Evolutionary conservation across 2,888 invertebrate genomes (phyloP).

Genomic region (Tyria jacobaeae): DNA sequence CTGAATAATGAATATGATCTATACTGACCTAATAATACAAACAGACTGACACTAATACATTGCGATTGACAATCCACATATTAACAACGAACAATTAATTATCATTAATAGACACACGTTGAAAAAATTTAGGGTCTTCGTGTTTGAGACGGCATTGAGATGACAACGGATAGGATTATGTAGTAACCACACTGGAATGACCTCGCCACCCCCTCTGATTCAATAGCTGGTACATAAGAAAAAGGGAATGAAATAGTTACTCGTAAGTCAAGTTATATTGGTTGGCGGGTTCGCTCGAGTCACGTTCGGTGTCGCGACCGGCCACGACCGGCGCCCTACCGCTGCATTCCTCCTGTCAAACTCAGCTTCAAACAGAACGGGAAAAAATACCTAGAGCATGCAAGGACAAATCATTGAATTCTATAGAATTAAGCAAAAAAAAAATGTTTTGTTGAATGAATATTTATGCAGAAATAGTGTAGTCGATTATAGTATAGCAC

Average conservation of each 20-base stretch:
- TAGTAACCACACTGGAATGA: constrained; percentile 61
- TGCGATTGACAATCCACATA: constrained; percentile 77
- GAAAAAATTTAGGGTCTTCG: constrained; percentile 79
- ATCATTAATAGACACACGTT: constrained; percentile 71
- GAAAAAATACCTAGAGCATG: constrained; percentile 68
- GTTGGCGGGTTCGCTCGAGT: constrained; percentile 63
- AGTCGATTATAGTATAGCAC: neutral
- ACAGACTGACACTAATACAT: constrained; percentile 77
- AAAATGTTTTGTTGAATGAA: constrained; percentile 26
- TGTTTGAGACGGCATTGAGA: constrained; percentile 83
- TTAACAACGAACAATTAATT: constrained; percentile 80
- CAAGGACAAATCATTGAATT: constrained; percentile 68
- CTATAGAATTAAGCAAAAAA: constrained; percentile 50
- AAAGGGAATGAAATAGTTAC: constrained; percentile 48
- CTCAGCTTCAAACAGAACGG: constrained; percentile 70
- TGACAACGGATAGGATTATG: constrained; percentile 80
- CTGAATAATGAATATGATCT: constrained; percentile 39
- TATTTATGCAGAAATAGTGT: constrained; percentile 2
- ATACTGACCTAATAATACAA: constrained; percentile 57
- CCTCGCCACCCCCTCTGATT: constrained; percentile 48
- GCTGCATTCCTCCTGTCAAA: constrained; percentile 82
- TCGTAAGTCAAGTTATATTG: constrained; percentile 58
- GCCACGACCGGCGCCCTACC: constrained; percentile 76
- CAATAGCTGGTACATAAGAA: constrained; percentile 28
- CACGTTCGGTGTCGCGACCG: constrained; percentile 73